Percentiles rank a stretch among this genome's conserved stretches.
These are phyloP conservation scores for Linnaemya vulpina DNA, from an alignment of 2,888 invertebrate species.

Conservation along the genomic window DNA sequence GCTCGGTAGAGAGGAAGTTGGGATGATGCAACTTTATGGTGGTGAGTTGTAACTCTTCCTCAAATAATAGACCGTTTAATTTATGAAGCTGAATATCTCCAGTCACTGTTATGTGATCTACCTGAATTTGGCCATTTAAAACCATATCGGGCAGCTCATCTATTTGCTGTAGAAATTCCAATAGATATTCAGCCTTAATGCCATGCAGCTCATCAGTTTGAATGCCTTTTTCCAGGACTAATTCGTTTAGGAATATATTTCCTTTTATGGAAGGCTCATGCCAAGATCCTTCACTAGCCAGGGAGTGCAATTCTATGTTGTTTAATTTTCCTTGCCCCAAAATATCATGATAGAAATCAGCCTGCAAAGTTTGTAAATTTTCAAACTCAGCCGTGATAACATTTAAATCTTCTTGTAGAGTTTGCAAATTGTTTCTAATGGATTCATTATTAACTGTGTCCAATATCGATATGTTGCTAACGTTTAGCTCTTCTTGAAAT, in stretches of 20 bases:
- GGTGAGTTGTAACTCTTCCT: constrained; percentile 79
- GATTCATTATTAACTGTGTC: constrained; percentile 81
- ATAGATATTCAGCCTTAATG: constrained; percentile 77
- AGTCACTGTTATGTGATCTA: constrained; percentile 82
- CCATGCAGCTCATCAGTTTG: constrained; percentile 81
- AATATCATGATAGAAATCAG: constrained; percentile 81
- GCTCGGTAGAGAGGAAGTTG: constrained; percentile 78
- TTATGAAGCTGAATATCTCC: constrained; percentile 76
- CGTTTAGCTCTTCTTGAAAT: constrained; percentile 76
- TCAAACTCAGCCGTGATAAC: constrained; percentile 77
- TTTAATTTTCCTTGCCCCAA: constrained; percentile 78
- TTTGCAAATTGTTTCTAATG: constrained; percentile 75
- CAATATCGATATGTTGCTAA: constrained; percentile 79
- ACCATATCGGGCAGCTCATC: constrained; percentile 80
- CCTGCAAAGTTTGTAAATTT: constrained; percentile 76
- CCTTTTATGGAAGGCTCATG: constrained; percentile 67
- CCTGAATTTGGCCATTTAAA: constrained; percentile 81
- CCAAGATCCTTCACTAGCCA: constrained; percentile 77
- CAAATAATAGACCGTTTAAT: constrained; percentile 77
- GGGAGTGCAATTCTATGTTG: constrained; percentile 79
- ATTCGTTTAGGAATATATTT: constrained; percentile 78
- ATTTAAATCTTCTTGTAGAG: constrained; percentile 77
- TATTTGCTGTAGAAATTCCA: constrained; percentile 77
- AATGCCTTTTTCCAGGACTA: constrained; percentile 79
- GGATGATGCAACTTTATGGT: constrained; percentile 82